Base-by-base conservation (phyloP, 2,888 invertebrate genomes). In the Agonopterix subpropinquella region DNA sequence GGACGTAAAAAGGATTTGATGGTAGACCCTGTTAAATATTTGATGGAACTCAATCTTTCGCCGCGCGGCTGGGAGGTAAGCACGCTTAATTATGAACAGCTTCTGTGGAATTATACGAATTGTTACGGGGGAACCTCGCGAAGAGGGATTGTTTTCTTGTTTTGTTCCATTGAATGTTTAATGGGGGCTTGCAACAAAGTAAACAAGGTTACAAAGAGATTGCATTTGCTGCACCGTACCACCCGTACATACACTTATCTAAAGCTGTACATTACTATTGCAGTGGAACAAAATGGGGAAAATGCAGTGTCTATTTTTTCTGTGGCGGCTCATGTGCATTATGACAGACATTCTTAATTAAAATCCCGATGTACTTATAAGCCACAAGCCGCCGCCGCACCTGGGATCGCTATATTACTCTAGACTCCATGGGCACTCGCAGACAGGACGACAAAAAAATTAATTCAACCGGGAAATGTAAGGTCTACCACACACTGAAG, bases 1-100 rank as follows among this genome's bases (percentile, higher is more conserved):
- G 70, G 66, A 77, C 74, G 72, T 79, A 80, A 82, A 84, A 85
- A 82, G 83, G 84, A 81, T 85, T 83, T 81, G 73, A 80, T 73
- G 77, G 71, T 70, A 76, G 74, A 74, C 80, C 80, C 78, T 70
- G 66, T 62, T 86, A 79, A 77, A 83, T 84, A 80, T 82, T 83
- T 78, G 73, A 81, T 82, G 73, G 61, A 54, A 59, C 71, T 71
- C 78, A 78, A 83, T 82, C 79, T 79, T 74, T 72, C 67, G 64
- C 62, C 55, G 62, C 70, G 61, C 69, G 62, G 59, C 67, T 10
- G 63, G 54, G 65, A 76, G 73, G 77, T 68, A 74, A 68, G 68
- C 67, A 67, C 66, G 67, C 61, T 83, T 80, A 80, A 81, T 83
- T 79, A 80, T 81, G 77, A 73, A 80, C 59, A 64, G 61, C 65